phyloP scores from a whole-genome alignment of 1,140 invertebrate genomes.

The Brachionus rotundiformis region DNA sequence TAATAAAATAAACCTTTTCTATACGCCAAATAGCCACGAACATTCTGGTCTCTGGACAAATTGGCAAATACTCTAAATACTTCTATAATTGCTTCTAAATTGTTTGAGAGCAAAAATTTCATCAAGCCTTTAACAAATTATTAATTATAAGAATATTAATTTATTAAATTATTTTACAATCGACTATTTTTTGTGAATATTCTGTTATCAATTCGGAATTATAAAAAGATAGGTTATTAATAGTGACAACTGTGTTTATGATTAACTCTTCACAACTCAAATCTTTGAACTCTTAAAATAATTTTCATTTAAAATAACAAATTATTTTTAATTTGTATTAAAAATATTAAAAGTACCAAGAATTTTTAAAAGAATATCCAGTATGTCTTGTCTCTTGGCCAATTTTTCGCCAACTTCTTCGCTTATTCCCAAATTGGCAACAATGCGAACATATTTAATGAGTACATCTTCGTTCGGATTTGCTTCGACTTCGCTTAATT shows the following conservation, averaged over 20 bases:
- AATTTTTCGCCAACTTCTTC: conserved; percentile 70
- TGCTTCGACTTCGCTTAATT: background rate
- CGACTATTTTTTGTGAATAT: conserved; percentile 58
- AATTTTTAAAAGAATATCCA: conserved; percentile 64
- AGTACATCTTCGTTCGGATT: conserved; percentile 59
- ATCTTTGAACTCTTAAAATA: conserved; percentile 60
- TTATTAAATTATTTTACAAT: conserved; percentile 56
- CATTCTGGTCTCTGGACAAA: conserved; percentile 69
- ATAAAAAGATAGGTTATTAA: conserved; percentile 73
- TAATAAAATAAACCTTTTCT: conserved; percentile 62
- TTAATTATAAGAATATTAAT: conserved; percentile 29
- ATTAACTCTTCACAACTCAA: conserved; percentile 71
- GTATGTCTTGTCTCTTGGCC: conserved; percentile 64
- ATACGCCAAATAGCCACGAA: conserved; percentile 67
- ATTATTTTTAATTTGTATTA: too few species aligned
- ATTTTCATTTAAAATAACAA: conserved; percentile 58
- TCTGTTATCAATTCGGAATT: background rate
- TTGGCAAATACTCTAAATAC: conserved; percentile 71
- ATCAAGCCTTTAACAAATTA: conserved; percentile 59
- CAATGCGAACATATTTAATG: conserved; percentile 70
- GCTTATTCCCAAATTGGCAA: conserved; percentile 75
- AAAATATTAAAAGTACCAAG: conserved; percentile 59
- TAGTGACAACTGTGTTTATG: conserved; percentile 69
- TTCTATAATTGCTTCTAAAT: conserved; percentile 70
- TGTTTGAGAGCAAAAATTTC: conserved; percentile 64